Evolutionary conservation across 1,140 invertebrate species (phyloP), one percentile per base, ranked within the genome.

Genomic region (Sminthurinus signatus): DNA sequence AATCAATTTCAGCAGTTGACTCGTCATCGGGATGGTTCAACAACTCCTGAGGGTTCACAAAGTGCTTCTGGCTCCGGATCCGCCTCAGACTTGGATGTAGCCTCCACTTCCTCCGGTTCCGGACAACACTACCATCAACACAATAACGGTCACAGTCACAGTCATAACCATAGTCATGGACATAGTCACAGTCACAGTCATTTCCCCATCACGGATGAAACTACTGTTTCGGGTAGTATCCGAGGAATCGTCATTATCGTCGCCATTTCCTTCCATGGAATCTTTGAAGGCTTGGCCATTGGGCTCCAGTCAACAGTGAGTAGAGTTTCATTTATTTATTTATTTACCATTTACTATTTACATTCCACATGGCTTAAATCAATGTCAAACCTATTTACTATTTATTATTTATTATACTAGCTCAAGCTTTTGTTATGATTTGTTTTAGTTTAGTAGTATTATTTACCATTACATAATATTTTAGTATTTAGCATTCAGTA

Each of bases 251-350:
- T 84, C 29, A 78, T 85, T 56, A 78, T 84, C 10, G 73, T 83
- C 54, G 85, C 85, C 1, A 77, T 86, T 10, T 82, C 82, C 1
- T 79, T 85, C 60, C 85, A 86, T 74, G 80, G 82, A 10, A 74
- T 85, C 4, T 84, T 86, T 73, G 85, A 86, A 74, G 85, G 85
- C 0, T 76, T 91, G 54, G 87, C 89, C 0, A 85, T 91, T 10
- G 89, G 89, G 1, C 75, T 91, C 3, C 87, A 89, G 72, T 78
- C 76, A 1, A 81, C 80, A n/a, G n/a, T n/a, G n/a, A n/a, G n/a
- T n/a, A n/a, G n/a, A n/a, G n/a, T n/a, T n/a, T n/a, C n/a, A n/a
- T n/a, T n/a, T n/a, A n/a, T n/a, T n/a, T n/a, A n/a, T n/a, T n/a
- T n/a, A n/a, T n/a, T n/a, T n/a, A n/a, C n/a, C n/a, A n/a, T n/a